phyloP scores from a whole-genome alignment of 2,888 invertebrate species.

The Dromius quadrimaculatus region DNA sequence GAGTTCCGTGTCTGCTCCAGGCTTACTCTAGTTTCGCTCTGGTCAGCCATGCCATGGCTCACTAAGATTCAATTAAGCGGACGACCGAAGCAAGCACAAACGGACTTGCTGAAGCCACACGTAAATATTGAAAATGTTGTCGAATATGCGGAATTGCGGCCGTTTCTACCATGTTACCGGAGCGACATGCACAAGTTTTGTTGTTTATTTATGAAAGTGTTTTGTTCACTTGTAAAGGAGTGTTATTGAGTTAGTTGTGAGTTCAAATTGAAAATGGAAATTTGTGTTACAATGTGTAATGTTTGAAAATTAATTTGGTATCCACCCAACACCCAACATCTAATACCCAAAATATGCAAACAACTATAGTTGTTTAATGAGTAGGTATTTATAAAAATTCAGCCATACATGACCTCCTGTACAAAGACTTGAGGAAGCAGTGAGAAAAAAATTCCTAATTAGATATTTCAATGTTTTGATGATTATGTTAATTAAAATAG shows the following conservation, averaged over 20 bases:
- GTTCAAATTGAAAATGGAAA: neutral
- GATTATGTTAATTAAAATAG: no score
- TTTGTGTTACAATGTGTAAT: neutral
- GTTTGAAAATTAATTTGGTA: conserved; percentile 4
- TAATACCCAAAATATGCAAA: no score
- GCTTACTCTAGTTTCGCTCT: no score
- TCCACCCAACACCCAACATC: no score
- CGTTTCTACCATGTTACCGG: neutral
- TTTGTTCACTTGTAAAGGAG: conserved; percentile 15
- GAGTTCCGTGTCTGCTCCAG: no score
- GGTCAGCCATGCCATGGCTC: conserved; percentile 16
- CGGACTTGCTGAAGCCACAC: conserved; percentile 9
- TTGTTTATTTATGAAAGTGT: no score
- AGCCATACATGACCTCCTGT: no score
- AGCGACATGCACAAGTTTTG: neutral
- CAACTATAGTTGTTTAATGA: no score
- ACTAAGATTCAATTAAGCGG: conserved; percentile 26
- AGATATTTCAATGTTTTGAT: no score
- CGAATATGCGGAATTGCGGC: neutral
- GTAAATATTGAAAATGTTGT: conserved; percentile 21
- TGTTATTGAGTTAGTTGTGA: conserved; percentile 8
- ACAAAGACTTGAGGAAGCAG: no score
- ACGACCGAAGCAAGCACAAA: conserved; percentile 3
- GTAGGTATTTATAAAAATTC: no score
- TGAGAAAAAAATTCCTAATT: no score